These are phyloP conservation scores for Triplophysa bombifrons DNA, from an alignment of 2,797 vertebrate species.

Conservation along the genomic window DNA sequence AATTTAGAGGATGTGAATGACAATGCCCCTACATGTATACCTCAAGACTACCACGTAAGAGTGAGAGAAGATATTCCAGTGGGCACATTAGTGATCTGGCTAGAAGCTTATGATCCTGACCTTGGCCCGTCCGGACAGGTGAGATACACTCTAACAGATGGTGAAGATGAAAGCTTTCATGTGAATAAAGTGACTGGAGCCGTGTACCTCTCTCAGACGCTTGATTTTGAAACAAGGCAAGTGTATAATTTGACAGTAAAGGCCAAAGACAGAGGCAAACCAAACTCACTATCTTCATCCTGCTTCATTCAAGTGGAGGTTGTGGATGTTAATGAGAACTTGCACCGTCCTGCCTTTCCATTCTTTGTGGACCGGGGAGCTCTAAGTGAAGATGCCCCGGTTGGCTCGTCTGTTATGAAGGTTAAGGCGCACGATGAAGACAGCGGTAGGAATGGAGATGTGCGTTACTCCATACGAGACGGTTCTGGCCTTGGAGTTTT, in stretches of 20 bases:
- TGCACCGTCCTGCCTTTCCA: constrained; percentile 76
- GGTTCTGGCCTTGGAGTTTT: constrained; percentile 86
- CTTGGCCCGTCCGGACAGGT: constrained; percentile 83
- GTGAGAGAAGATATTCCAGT: constrained; percentile 84
- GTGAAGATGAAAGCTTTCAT: constrained; percentile 79
- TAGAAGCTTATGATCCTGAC: constrained; percentile 84
- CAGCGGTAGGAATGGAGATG: constrained; percentile 79
- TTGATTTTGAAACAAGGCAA: constrained; percentile 85
- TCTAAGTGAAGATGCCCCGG: constrained; percentile 79
- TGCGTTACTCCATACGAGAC: constrained; percentile 82
- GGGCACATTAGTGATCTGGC: constrained; percentile 80
- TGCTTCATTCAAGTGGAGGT: constrained; percentile 82
- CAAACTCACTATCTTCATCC: constrained; percentile 76
- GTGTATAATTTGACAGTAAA: constrained; percentile 82
- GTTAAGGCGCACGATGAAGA: constrained; percentile 84
- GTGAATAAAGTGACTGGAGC: constrained; percentile 85
- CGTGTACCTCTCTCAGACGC: constrained; percentile 74
- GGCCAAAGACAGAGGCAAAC: constrained; percentile 84
- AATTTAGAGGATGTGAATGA: constrained; percentile 84
- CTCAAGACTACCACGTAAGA: constrained; percentile 78
- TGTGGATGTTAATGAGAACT: constrained; percentile 85
- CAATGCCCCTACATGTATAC: constrained; percentile 81
- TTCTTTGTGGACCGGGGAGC: constrained; percentile 79
- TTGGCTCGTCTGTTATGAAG: constrained; percentile 80
- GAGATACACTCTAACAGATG: constrained; percentile 80